Base-by-base conservation (phyloP, 1,140 invertebrate species). In the Sesamia nonagrioides region DNA sequence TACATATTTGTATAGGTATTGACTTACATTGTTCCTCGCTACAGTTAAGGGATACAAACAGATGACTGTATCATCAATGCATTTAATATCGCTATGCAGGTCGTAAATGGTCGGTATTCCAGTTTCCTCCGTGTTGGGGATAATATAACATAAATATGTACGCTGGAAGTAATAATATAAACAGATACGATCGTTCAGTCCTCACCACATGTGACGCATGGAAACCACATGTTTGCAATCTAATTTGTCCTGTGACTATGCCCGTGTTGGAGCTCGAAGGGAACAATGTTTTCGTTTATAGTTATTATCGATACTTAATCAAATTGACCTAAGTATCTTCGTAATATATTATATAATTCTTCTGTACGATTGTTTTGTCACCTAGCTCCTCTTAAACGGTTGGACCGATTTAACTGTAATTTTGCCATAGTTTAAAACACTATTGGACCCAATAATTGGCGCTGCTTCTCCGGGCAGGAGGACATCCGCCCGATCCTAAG, bases 191-290 rank as follows among this genome's bases (percentile, higher is more conserved):
- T n/a, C n/a, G 21, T 45, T 35, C 54, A 18, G 11, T 37, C 15
- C 27, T 37, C 7, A 74, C 71, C 71, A 74, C 54, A 60, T 74
- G 71, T 60, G 54, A 45, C 54, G 37, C 54, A 9, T 60, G 52
- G 52, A 48, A 27, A 37, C 71, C 71, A 74, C 54, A 60, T 74
- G 71, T 48, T 74, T 60, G 15, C 21, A 52, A 9, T 9, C 9
- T 17, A 69, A 11, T 69, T 69, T 42, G 17, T 66, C 15, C 61
- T 66, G 37, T 6, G 61, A 18, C 37, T 66, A 11, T 45, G 61
- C 35, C 37, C 17, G 61, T n/a, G 37, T 66, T 42, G 45, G 45
- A 17, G 42, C 42, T 66, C 37, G 2, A 8, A 18, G 9, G 33
- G 54, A 15, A 50, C 8, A 50, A 5, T 35, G 27, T 33, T 60